Evolutionary conservation across 2,113 vertebrate species (phyloP).

Genomic region (Catharus bicknelli): DNA sequence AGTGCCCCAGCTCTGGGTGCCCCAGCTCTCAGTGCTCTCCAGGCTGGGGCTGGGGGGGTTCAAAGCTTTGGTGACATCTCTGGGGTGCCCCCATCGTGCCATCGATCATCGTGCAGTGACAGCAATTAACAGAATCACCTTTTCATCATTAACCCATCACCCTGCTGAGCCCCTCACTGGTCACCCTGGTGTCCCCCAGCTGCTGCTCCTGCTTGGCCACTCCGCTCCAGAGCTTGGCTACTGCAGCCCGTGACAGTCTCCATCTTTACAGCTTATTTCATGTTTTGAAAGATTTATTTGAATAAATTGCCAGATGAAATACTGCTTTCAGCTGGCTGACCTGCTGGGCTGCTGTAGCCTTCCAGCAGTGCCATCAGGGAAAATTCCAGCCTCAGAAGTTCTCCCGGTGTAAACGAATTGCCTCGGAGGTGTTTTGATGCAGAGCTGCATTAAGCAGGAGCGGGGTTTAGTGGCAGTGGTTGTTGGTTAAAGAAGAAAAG

Average conservation of each 20-base stretch:
- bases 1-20: too few species aligned
- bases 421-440: neutral
- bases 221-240: neutral
- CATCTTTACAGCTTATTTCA: neutral
- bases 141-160: neutral
- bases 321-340: neutral
- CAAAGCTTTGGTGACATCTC: neutral
- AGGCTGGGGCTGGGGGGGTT: neutral
- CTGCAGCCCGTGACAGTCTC: neutral
- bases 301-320: constrained; percentile 37
- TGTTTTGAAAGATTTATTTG: constrained; percentile 21
- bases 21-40: too few species aligned
- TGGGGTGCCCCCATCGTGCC: accelerated
- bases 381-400: constrained; percentile 44
- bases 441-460: neutral
- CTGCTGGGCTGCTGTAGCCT: constrained; percentile 48
- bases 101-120: accelerated
- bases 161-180: accelerated
- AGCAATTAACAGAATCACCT: neutral
- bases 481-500: neutral
- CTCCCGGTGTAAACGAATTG: neutral
- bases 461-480: neutral
- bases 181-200: neutral
- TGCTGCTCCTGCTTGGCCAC: neutral
- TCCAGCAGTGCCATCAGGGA: constrained; percentile 27